Percentiles rank a stretch among this genome's conserved stretches.
These are phyloP conservation scores for Entomyzon cyanotis DNA, from an alignment of 2,113 vertebrate genomes.

Conservation along the genomic window DNA sequence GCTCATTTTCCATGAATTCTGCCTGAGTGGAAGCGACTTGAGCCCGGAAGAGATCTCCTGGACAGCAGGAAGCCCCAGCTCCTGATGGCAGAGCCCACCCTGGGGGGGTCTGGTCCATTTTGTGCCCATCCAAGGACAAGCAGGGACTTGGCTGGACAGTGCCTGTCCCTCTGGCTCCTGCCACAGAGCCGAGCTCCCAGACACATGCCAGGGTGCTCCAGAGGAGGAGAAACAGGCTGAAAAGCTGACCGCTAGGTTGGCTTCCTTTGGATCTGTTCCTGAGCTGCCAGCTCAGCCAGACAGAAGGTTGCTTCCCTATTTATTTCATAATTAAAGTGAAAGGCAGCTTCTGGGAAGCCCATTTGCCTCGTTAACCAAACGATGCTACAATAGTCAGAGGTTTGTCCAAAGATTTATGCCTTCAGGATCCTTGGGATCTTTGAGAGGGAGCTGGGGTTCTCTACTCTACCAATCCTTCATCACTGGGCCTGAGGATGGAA, in stretches of 20 bases:
- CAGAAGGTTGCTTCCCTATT: neutral
- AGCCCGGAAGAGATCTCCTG: neutral
- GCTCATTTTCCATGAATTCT: neutral
- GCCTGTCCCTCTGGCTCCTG: neutral
- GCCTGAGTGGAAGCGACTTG: neutral
- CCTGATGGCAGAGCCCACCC: fast-evolving
- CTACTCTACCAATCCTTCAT: neutral
- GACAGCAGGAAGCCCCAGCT: neutral
- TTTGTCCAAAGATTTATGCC: neutral
- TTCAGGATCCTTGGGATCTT: neutral
- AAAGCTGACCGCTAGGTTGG: neutral
- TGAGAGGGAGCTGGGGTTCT: neutral
- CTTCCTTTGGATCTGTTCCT: neutral
- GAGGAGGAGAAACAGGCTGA: neutral
- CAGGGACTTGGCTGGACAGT: neutral
- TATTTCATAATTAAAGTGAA: neutral
- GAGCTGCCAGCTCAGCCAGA: neutral
- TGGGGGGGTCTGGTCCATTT: fast-evolving
- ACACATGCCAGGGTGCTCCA: neutral
- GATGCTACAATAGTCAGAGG: neutral
- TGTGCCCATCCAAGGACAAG: neutral
- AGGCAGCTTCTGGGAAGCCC: neutral
- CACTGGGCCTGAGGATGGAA: neutral
- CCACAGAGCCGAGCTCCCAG: neutral
- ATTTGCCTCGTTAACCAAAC: neutral